Conservation (phyloP, 2,797 vertebrate species). For the Cuniculus paca region DNA sequence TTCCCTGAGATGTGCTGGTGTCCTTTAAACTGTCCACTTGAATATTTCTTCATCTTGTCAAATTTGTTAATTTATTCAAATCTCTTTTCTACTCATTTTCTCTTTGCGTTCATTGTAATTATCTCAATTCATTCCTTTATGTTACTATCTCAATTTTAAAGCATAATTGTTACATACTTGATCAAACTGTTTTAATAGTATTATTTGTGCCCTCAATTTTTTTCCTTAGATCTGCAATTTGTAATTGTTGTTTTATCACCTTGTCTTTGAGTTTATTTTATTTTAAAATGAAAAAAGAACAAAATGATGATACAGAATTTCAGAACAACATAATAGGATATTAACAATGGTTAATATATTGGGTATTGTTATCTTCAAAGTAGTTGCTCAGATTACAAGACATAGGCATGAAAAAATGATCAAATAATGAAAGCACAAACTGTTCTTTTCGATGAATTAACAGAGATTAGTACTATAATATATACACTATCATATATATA, state of each 20-base stretch:
- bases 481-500: too few relatives aligned
- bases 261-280: neutral
- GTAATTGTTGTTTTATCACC: neutral
- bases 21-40: neutral
- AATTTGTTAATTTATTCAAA: conserved; percentile 26
- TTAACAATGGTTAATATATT: too few relatives aligned
- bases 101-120: neutral
- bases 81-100: neutral
- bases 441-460: too few relatives aligned
- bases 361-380: too few relatives aligned
- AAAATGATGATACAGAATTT: too few relatives aligned
- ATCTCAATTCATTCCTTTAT: neutral
- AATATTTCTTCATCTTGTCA: neutral
- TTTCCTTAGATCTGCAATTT: neutral
- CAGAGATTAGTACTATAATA: too few relatives aligned
- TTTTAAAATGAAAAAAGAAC: too few relatives aligned
- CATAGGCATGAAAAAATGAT: too few relatives aligned
- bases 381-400: too few relatives aligned
- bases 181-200: neutral
- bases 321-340: too few relatives aligned
- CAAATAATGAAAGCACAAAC: too few relatives aligned
- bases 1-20: neutral
- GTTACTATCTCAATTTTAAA: neutral
- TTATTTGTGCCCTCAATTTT: neutral
- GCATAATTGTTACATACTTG: neutral